These are phyloP conservation scores for Phasia obesa DNA, from an alignment of 2,888 invertebrate species.

Conservation along the genomic window DNA sequence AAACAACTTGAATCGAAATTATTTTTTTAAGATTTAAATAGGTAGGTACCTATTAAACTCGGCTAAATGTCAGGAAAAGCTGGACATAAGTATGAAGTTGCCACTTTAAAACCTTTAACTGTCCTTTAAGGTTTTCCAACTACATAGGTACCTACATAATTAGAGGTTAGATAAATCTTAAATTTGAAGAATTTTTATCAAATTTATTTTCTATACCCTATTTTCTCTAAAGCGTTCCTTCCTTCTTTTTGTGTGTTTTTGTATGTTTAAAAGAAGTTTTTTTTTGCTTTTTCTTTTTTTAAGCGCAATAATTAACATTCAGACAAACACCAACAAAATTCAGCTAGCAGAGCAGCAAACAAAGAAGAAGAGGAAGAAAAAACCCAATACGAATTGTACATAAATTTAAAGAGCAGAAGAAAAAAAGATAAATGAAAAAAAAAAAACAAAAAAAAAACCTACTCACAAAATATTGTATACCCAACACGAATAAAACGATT, in stretches of 20 bases:
- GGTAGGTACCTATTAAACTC: too few relatives aligned
- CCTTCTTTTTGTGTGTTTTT: too few relatives aligned
- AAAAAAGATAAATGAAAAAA: conserved; percentile 12
- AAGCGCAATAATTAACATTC: background rate
- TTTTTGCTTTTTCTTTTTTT: background rate
- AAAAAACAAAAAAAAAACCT: conserved; percentile 9
- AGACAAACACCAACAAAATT: conserved; percentile 27
- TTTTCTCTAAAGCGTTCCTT: background rate
- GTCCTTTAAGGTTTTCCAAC: background rate
- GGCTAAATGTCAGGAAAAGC: background rate
- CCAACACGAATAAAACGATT: conserved; percentile 60
- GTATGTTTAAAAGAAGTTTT: background rate
- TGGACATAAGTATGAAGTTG: background rate
- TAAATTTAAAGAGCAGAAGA: conserved; percentile 54
- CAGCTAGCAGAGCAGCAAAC: conserved; percentile 2
- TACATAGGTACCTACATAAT: too few relatives aligned
- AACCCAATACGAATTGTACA: conserved; percentile 47
- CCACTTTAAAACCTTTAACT: background rate
- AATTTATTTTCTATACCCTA: background rate
- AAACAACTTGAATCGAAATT: too few relatives aligned
- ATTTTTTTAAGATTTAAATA: too few relatives aligned
- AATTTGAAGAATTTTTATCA: background rate
- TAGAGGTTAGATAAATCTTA: background rate
- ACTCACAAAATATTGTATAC: conserved; percentile 44
- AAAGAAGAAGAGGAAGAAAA: conserved; percentile 16